Conservation (phyloP, 1,140 invertebrate species). For the Coelopa frigida region DNA sequence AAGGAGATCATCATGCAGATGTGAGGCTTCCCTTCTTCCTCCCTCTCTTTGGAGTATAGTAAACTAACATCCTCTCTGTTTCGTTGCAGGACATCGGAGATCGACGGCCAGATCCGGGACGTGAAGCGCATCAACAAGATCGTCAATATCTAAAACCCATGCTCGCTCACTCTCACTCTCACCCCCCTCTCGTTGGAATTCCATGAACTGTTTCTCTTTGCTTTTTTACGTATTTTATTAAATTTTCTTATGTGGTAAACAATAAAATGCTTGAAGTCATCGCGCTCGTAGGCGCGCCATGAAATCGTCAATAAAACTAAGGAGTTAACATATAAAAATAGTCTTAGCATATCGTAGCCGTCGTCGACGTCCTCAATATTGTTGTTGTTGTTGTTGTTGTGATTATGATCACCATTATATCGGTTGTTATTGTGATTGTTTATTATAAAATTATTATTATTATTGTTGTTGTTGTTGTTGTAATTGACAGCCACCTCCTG, state of each 20-base stretch:
- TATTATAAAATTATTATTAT: too few species aligned
- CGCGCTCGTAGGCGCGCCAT: slow-evolving; percentile 29
- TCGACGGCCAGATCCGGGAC: slow-evolving; percentile 35
- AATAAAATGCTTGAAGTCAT: slow-evolving; percentile 36
- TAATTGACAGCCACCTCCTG: slow-evolving; percentile 6
- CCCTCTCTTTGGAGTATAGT: background rate
- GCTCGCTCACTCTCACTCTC: too few species aligned
- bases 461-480: background rate
- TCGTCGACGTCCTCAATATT: background rate
- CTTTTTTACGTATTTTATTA: slow-evolving; percentile 35
- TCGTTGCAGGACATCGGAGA: slow-evolving; percentile 21
- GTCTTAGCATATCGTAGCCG: slow-evolving; percentile 33
- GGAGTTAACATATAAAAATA: slow-evolving; percentile 42
- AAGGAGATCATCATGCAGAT: slow-evolving; percentile 36
- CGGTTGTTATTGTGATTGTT: too few species aligned
- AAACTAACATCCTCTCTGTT: background rate
- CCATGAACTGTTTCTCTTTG: too few species aligned
- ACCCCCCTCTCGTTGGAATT: too few species aligned
- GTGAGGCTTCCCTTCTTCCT: slow-evolving; percentile 4
- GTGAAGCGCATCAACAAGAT: slow-evolving; percentile 40
- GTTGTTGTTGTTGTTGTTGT: background rate
- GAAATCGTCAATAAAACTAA: slow-evolving; percentile 36
- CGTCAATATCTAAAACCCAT: slow-evolving; percentile 26
- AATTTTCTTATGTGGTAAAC: slow-evolving; percentile 30
- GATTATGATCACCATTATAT: too few species aligned